phyloP scores from a whole-genome alignment of 2,797 vertebrate genomes.

The Sebastes kiyomatsui region DNA sequence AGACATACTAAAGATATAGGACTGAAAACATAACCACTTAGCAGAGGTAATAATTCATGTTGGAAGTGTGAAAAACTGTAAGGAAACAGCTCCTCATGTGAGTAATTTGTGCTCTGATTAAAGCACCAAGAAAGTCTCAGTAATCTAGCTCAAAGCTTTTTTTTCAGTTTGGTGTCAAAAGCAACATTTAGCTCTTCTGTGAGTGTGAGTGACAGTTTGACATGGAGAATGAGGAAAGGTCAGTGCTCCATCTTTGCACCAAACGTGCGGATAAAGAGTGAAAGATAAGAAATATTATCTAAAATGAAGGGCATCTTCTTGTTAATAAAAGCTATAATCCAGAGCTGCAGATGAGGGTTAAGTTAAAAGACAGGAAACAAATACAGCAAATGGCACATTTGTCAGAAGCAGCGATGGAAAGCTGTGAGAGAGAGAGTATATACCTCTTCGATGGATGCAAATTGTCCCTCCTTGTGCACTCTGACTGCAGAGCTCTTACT shows the following conservation, averaged over 20 bases:
- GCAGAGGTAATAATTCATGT: background rate
- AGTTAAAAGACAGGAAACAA: background rate
- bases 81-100: background rate
- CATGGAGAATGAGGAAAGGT: background rate
- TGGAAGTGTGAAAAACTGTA: background rate
- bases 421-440: background rate
- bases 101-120: background rate
- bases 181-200: background rate
- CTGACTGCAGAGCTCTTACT: conserved; percentile 12
- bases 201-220: background rate
- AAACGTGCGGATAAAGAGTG: background rate
- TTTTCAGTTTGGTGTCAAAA: background rate
- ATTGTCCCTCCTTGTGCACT: conserved; percentile 14
- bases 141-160: background rate
- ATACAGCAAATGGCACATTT: background rate
- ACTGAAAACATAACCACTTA: background rate
- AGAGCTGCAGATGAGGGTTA: background rate
- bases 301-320: background rate
- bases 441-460: conserved; percentile 53
- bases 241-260: background rate
- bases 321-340: background rate
- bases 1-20: background rate
- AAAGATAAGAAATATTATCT: background rate
- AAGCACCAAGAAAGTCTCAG: background rate
- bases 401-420: background rate